Evolutionary conservation across 2,888 invertebrate genomes (phyloP).

Genomic region (Crocallis elinguaria): DNA sequence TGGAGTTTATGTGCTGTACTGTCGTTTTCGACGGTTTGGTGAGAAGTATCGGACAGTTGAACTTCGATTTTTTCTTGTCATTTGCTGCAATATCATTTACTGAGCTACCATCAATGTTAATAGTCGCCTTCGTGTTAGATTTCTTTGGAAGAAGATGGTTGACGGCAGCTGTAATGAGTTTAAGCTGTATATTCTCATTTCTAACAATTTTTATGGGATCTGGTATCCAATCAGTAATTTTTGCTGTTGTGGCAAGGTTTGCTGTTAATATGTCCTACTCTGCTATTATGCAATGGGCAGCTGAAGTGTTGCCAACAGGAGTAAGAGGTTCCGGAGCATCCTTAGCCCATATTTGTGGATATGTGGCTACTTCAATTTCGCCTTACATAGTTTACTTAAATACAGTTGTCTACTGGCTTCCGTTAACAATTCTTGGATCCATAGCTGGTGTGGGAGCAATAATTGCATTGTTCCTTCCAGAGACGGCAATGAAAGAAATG

Average conservation of each 20-base stretch:
- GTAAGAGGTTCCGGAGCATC: slow-evolving; percentile 62
- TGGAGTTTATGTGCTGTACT: slow-evolving; percentile 58
- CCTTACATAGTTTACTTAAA: slow-evolving; percentile 67
- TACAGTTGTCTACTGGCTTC: slow-evolving; percentile 57
- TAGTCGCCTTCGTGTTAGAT: slow-evolving; percentile 61
- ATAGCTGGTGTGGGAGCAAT: slow-evolving; percentile 49
- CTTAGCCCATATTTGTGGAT: slow-evolving; percentile 60
- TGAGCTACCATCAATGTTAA: slow-evolving; percentile 59
- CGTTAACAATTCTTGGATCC: slow-evolving; percentile 54
- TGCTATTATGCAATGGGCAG: slow-evolving; percentile 59
- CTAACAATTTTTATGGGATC: slow-evolving; percentile 49
- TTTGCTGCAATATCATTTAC: slow-evolving; percentile 63
- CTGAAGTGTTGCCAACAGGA: slow-evolving; percentile 61
- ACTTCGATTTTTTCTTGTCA: slow-evolving; percentile 63
- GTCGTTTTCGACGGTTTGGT: slow-evolving; percentile 61
- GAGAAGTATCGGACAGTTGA: slow-evolving; percentile 56
- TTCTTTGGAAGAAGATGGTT: slow-evolving; percentile 63
- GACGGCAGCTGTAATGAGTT: slow-evolving; percentile 46
- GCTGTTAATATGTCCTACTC: slow-evolving; percentile 58
- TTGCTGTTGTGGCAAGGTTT: slow-evolving; percentile 60
- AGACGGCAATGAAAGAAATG: slow-evolving; percentile 66
- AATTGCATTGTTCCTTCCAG: slow-evolving; percentile 59
- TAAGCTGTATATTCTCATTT: slow-evolving; percentile 53
- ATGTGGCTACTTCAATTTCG: slow-evolving; percentile 55
- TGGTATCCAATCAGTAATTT: slow-evolving; percentile 55